Base-by-base conservation (phyloP, 2,888 invertebrate species). In the Drosophila kanekoi region DNA sequence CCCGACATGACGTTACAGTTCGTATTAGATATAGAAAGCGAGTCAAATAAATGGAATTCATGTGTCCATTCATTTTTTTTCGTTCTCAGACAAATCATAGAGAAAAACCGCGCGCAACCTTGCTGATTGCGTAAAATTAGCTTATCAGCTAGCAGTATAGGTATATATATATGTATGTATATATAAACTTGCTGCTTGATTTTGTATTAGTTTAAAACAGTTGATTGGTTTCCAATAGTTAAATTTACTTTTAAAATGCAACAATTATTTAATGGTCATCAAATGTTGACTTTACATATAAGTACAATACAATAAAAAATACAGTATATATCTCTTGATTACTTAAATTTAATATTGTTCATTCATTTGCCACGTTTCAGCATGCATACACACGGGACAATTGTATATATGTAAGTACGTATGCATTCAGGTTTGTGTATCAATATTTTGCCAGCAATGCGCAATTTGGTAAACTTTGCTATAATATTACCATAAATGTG, bases 41-140 rank as follows among this genome's bases (percentile, higher is more conserved):
- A 52, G 32, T 41, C 41, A 43, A 11, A 35, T 35, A 28, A 28
- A 11, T 13, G 11, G 28, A 28, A 66, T 14, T 67, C 62, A 67
- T 62, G 62, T 49, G 32, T 13, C 35, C 45, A 75, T 68, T 66
- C 63, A 77, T 72, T 68, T 73, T 52, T 54, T 28, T n/a, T 52
- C n/a, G n/a, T n/a, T n/a, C n/a, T 33, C n/a, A 48, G 45, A 38
- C 43, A 28, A 58, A 38, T 62, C 23, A 49, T 35, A 40, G 23
- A 57, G 45, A 45, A 40, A 38, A 56, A 59, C 44, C 35, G 33
- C 51, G 40, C 54, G 44, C 40, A 52, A 52, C 59, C 43, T 40
- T 23, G 44, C 62, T 63, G 81, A 78, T 84, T 78, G 67, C 67
- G 60, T 47, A 20, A 45, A 77, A 81, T 81, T 84, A 44, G 69